Evolutionary conservation across 2,888 invertebrate species (phyloP).

Genomic region (Oscheius onirici): DNA sequence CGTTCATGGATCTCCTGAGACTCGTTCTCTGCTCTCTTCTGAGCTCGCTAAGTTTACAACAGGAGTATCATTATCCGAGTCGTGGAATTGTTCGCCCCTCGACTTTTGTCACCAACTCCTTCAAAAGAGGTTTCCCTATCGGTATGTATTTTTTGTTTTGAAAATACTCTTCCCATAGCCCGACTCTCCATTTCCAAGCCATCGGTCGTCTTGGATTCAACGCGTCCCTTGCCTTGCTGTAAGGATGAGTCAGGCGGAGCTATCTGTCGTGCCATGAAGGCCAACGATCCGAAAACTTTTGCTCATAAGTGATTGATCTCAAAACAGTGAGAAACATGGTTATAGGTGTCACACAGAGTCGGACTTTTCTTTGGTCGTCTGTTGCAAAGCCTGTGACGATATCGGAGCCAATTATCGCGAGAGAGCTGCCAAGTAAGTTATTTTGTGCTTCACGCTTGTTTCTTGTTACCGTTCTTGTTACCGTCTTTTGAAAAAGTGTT

Average conservation of each 20-base stretch:
- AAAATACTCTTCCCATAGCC: not conserved
- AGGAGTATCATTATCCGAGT: constrained; percentile 15
- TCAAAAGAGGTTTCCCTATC: constrained; percentile 2
- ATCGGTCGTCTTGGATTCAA: constrained; percentile 35
- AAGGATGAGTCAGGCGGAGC: constrained; percentile 57
- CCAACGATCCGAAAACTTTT: constrained; percentile 46
- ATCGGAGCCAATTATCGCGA: constrained; percentile 50
- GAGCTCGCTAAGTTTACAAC: not conserved
- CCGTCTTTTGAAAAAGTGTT: too few relatives aligned
- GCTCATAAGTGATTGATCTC: constrained; percentile 37
- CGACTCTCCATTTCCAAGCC: constrained; percentile 9
- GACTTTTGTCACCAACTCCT: constrained; percentile 9
- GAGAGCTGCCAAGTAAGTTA: constrained; percentile 46
- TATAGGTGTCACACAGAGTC: constrained; percentile 51
- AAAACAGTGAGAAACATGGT: not conserved
- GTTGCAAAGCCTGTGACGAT: constrained; percentile 56
- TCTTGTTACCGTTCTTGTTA: not conserved
- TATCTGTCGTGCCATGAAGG: constrained; percentile 51
- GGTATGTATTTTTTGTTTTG: not conserved
- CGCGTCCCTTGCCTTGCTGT: constrained; percentile 53
- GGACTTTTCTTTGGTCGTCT: constrained; percentile 57
- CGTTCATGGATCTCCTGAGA: not conserved
- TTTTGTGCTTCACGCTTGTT: not conserved
- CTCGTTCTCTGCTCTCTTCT: constrained; percentile 1
- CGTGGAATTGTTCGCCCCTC: constrained; percentile 9